Evolutionary conservation across 2,113 vertebrate genomes (phyloP).

Genomic region (Phycodurus eques): DNA sequence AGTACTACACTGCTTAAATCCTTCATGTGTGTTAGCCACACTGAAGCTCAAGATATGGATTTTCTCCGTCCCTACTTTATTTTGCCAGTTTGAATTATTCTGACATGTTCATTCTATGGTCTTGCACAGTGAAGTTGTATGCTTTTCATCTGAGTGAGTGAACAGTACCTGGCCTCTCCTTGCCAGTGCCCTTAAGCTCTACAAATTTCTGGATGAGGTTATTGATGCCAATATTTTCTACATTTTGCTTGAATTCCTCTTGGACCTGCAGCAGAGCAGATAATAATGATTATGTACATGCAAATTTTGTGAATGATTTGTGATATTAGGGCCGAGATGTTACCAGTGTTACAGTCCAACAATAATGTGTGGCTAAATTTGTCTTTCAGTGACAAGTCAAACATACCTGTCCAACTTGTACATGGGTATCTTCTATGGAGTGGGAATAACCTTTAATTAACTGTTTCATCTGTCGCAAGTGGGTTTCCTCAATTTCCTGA

Average conservation of each 20-base stretch:
- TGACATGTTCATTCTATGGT: background rate
- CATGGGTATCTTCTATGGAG: conserved; percentile 92
- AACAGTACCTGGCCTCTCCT: conserved; percentile 81
- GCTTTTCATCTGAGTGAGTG: background rate
- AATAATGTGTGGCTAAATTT: background rate
- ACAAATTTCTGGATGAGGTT: conserved; percentile 85
- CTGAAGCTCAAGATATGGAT: background rate
- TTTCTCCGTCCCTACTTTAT: background rate
- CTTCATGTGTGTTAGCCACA: background rate
- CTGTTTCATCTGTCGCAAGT: conserved; percentile 88
- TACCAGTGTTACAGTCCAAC: background rate
- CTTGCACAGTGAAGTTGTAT: background rate
- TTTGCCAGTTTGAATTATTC: background rate
- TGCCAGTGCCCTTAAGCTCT: conserved; percentile 88
- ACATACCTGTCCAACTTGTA: conserved; percentile 92
- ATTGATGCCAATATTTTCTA: conserved; percentile 89
- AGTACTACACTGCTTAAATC: background rate
- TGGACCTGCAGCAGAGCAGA: conserved; percentile 77
- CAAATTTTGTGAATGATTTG: background rate
- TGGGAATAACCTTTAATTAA: conserved; percentile 89
- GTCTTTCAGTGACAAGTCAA: background rate
- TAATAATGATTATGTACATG: background rate
- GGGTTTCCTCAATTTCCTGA: conserved; percentile 87
- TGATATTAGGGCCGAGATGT: background rate
- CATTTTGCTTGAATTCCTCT: conserved; percentile 95